Base-by-base conservation (phyloP, 35 echinoderm and acorn worm species). In the Apostichopus parvimensis region DNA sequence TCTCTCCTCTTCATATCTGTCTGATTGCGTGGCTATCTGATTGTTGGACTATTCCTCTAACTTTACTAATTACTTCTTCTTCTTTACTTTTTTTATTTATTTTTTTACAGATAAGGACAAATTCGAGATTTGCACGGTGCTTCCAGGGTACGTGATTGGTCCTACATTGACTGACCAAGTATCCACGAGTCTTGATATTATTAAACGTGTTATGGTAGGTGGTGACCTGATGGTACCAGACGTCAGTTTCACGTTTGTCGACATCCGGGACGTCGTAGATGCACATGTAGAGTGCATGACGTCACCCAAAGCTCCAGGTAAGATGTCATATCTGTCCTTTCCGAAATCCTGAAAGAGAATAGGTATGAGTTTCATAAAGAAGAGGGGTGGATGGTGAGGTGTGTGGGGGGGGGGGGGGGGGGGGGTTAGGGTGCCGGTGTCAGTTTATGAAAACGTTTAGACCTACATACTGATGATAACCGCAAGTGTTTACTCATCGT, bases 281-380 rank as follows among this genome's bases (percentile, higher is more conserved):
- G 61, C 86, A 20, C 86, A 88, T 25, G 34, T 88, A 9, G 9
- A 8, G 45, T 71, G 86, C 14, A 88, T 88, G 86, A 88, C 86
- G 59, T 88, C 86, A 71, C 86, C 86, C 24, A 88, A 88, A 28
- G 86, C 62, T 18, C 64, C 62, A 73, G 86, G 86, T 88, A 88
- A 17, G 71, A 20, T 20, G 14, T 22, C 71, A 22, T 75, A 7
- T 45, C 34, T 45, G 2, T 45, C 34, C 34, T 45, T 4, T 45
- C 34, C 34, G 34, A 45, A 45, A 45, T 45, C 34, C 34, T 45
- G 34, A 4, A 45, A 45, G 34, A 45, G 34, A 0, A 45, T 45
- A 45, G 34, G 34, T 45, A 45, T 45, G 34, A 45, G 3, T 45
- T 45, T 45, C 1, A 45, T 45, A 45, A 4, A 45, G 34, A 45